Conservation (phyloP, 2,888 invertebrate genomes). For the Ypsolopha sequella region DNA sequence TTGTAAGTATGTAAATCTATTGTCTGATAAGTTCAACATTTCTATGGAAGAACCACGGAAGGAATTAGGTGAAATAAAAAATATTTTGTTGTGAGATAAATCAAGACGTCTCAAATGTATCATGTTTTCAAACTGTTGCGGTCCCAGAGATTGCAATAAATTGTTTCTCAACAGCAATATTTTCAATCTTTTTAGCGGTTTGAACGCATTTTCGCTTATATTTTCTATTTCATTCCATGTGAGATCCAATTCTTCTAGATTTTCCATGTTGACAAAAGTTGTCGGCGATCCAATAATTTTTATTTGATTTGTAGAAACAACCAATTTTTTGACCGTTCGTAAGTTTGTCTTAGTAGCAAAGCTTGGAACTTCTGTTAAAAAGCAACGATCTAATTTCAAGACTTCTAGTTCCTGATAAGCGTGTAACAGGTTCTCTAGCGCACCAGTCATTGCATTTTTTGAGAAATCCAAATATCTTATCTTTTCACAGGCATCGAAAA, state of each 20-base stretch:
- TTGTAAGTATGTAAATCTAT: constrained; percentile 41
- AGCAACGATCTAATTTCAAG: constrained; percentile 31
- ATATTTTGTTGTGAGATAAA: constrained; percentile 38
- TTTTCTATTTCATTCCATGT: constrained; percentile 32
- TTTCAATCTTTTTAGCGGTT: constrained; percentile 32
- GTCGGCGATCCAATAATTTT: constrained; percentile 19
- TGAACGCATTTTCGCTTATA: constrained; percentile 32
- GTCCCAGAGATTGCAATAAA: constrained; percentile 30
- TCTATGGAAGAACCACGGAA: constrained; percentile 37
- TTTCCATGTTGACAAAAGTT: constrained; percentile 26
- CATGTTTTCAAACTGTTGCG: constrained; percentile 33
- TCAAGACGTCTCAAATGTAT: constrained; percentile 31
- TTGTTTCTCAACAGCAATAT: constrained; percentile 35
- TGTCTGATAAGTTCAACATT: constrained; percentile 40
- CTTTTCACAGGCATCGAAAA: constrained; percentile 24
- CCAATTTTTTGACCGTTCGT: constrained; percentile 32
- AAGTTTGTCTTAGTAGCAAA: constrained; percentile 33
- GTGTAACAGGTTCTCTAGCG: constrained; percentile 25
- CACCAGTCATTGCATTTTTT: constrained; percentile 31
- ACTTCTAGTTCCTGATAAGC: constrained; percentile 23
- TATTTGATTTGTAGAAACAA: constrained; percentile 39
- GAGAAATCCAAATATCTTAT: constrained; percentile 34
- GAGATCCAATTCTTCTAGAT: constrained; percentile 37
- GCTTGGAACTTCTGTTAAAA: constrained; percentile 30
- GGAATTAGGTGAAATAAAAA: constrained; percentile 33